phyloP scores from a whole-genome alignment of 2,113 vertebrate genomes.

The Lipotes vexillifer region DNA sequence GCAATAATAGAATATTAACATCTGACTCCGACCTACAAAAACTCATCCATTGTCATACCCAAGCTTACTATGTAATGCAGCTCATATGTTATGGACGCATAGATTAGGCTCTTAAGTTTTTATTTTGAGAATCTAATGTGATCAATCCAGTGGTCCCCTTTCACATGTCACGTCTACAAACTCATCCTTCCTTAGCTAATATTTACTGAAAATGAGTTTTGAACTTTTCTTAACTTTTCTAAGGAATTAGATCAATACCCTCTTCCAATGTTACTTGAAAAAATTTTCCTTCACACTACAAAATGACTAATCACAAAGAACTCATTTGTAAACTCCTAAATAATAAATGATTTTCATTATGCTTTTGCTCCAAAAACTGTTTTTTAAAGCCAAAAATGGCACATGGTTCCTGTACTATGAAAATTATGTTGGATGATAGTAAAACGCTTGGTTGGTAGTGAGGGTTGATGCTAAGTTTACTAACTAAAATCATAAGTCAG shows the following conservation, averaged over 20 bases:
- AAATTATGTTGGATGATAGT: background rate
- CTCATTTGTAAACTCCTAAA: background rate
- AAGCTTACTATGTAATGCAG: background rate
- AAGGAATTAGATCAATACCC: background rate
- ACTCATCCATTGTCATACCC: background rate
- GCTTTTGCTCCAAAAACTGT: background rate
- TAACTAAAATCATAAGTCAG: background rate
- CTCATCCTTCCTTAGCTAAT: background rate
- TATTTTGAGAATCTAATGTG: background rate
- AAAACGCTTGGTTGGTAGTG: background rate
- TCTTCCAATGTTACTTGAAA: background rate
- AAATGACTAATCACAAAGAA: background rate
- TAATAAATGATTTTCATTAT: background rate
- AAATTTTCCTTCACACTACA: background rate
- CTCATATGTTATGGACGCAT: background rate
- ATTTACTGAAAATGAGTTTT: background rate
- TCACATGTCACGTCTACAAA: background rate
- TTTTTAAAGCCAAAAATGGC: background rate
- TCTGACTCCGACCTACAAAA: background rate
- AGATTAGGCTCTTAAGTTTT: background rate
- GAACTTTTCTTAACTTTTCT: background rate
- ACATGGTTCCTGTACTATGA: background rate
- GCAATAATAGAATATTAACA: slow-evolving; percentile 4
- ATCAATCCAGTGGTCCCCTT: background rate
- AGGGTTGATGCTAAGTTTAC: background rate